These are phyloP conservation scores for Lycaon pictus DNA, from an alignment of 2,113 vertebrate species.

Conservation along the genomic window DNA sequence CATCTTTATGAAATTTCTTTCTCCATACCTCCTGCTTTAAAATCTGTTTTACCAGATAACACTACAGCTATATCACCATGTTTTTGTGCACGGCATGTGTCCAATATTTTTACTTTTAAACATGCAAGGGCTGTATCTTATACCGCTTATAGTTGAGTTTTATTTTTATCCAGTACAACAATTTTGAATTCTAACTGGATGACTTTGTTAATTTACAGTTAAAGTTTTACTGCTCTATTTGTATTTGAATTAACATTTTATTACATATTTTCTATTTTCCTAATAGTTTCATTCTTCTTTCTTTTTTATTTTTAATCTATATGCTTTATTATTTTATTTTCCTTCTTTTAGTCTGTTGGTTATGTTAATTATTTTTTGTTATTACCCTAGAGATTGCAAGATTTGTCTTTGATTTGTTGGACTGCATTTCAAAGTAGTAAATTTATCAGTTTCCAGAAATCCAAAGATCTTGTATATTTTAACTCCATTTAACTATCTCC, in stretches of 20 bases:
- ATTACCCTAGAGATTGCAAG: background rate
- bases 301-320: background rate
- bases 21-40: background rate
- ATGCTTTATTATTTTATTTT: slow-evolving; percentile 5
- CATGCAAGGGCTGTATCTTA: background rate
- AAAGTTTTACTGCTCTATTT: background rate
- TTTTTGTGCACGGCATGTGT: background rate
- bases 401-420: background rate
- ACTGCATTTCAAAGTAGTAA: background rate
- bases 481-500: background rate
- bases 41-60: background rate
- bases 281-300: background rate
- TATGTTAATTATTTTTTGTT: background rate
- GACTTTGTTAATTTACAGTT: background rate
- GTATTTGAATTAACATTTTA: slow-evolving; percentile 6
- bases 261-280: background rate
- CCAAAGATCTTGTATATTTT: background rate
- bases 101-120: slow-evolving; percentile 55
- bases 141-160: background rate
- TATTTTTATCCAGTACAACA: background rate
- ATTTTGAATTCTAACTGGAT: background rate
- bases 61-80: background rate
- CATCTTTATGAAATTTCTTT: slow-evolving; percentile 12
- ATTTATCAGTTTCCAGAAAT: background rate
- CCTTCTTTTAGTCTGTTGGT: background rate